Evolutionary conservation across 2,797 vertebrate species (phyloP).

Genomic region (Rachycentron canadum): DNA sequence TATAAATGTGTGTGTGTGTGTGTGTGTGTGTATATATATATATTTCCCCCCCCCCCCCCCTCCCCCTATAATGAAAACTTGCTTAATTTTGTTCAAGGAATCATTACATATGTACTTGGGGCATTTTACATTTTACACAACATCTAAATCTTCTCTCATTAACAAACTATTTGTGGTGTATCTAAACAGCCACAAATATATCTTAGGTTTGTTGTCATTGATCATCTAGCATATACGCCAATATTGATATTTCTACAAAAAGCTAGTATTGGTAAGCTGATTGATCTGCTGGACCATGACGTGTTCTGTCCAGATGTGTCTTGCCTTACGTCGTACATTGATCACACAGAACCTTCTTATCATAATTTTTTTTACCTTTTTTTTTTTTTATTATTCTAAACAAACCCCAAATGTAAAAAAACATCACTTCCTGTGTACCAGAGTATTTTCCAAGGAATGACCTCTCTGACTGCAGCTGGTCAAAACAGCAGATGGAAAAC

Average conservation of each 20-base stretch:
- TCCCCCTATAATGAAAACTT: too few relatives aligned
- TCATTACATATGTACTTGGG: too few relatives aligned
- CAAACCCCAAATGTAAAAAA: not conserved
- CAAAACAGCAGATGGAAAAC: slow-evolving; percentile 20
- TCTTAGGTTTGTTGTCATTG: not conserved
- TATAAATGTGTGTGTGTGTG: too few relatives aligned
- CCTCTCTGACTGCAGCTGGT: slow-evolving; percentile 17
- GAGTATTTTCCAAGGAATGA: slow-evolving; percentile 23
- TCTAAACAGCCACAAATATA: not conserved
- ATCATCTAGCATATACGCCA: not conserved
- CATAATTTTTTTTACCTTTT: not conserved
- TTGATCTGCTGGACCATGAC: too few relatives aligned
- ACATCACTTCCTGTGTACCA: slow-evolving; percentile 34
- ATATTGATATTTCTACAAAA: not conserved
- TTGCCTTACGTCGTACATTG: not conserved
- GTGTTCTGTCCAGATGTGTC: not conserved
- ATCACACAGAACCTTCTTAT: not conserved
- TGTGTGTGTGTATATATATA: too few relatives aligned
- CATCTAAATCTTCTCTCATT: not conserved
- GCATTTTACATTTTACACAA: too few relatives aligned
- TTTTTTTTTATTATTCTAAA: slow-evolving; percentile 7
- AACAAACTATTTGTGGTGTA: not conserved
- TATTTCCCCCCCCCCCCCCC: too few relatives aligned
- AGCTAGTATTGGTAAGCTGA: not conserved
- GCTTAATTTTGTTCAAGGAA: too few relatives aligned